These are phyloP conservation scores for Gallinago jamesoni DNA, from an alignment of 2,113 vertebrate genomes.

Conservation along the genomic window DNA sequence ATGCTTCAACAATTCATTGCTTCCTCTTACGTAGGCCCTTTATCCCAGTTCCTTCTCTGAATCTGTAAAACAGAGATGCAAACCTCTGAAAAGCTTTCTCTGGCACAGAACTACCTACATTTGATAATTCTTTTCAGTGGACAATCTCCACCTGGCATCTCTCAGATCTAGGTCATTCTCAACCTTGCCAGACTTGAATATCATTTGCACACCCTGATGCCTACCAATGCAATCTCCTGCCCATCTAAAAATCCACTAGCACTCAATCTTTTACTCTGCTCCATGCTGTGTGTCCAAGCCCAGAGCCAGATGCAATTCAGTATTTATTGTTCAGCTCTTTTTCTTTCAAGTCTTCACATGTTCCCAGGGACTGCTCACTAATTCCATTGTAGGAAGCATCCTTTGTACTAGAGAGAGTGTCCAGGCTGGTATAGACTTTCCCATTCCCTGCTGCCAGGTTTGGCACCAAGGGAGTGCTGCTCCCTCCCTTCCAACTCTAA, in stretches of 20 bases:
- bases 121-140: neutral
- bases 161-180: neutral
- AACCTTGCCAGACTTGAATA: neutral
- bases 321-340: neutral
- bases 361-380: neutral
- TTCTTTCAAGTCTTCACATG: neutral
- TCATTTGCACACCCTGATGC: neutral
- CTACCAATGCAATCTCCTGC: neutral
- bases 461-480: neutral
- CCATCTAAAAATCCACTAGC: neutral
- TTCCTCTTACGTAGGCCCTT: neutral
- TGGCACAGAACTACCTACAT: neutral
- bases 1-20: neutral
- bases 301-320: neutral
- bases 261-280: neutral
- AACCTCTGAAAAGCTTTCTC: constrained; percentile 7
- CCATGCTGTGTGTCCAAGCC: neutral
- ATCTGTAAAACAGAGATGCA: constrained; percentile 44
- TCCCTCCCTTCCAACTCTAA: neutral
- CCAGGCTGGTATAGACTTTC: neutral
- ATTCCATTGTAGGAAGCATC: neutral
- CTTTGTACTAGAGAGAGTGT: neutral
- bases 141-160: neutral
- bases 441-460: neutral
- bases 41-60: neutral